Conservation (phyloP, 2,888 invertebrate genomes). For the Ormyrus rosae region DNA sequence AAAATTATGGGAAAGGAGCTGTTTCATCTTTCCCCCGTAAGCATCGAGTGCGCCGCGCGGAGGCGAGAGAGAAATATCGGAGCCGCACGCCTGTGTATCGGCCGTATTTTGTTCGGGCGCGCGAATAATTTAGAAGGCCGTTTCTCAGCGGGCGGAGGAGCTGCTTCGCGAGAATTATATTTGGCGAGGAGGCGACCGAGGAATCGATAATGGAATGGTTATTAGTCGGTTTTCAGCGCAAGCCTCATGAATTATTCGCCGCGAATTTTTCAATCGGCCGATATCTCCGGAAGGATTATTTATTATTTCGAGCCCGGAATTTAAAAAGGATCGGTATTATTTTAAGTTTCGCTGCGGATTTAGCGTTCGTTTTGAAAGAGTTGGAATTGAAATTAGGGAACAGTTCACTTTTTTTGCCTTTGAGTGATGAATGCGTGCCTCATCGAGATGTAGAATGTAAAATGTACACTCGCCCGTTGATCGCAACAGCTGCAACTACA, state of each 20-base stretch:
- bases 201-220: conserved; percentile 34
- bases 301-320: background rate
- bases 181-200: conserved; percentile 11
- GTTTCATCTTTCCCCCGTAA: too few relatives aligned
- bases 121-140: conserved; percentile 37
- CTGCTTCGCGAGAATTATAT: conserved; percentile 18
- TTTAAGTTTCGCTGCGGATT: too few relatives aligned
- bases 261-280: conserved; percentile 17
- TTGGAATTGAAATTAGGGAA: background rate
- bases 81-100: too few relatives aligned
- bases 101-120: too few relatives aligned
- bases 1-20: too few relatives aligned
- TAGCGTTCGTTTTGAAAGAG: background rate
- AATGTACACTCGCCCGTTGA: background rate
- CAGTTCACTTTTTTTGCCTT: background rate
- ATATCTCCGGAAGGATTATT: background rate
- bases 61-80: too few relatives aligned
- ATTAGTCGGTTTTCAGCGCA: conserved; percentile 31
- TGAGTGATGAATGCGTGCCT: background rate
- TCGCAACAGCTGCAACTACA: background rate
- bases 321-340: too few relatives aligned
- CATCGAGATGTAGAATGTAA: background rate
- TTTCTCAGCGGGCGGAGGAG: conserved; percentile 27
- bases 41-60: too few relatives aligned
- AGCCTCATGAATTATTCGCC: conserved; percentile 1